Evolutionary conservation across 2,113 vertebrate genomes (phyloP), one percentile per base, ranked within the genome.

Genomic region (Blennius ocellaris): DNA sequence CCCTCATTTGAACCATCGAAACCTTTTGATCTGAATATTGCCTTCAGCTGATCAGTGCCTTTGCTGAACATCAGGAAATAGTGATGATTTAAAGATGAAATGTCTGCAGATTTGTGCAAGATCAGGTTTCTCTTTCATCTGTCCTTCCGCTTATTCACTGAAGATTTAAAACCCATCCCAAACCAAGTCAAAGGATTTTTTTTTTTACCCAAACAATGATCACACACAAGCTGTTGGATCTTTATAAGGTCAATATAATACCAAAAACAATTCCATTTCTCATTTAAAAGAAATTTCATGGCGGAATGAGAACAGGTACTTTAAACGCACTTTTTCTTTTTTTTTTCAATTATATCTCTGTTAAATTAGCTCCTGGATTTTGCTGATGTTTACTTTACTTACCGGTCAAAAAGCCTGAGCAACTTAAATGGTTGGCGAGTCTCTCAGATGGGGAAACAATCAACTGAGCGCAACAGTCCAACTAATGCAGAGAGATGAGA

Each of bases 401-500:
- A 30, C 21, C 4, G 21, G 21, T 30, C 21, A 30, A 30, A 30
- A 30, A 30, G 2, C 2, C 4, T 30, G 21, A 30, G 21, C 21
- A 4, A 30, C 21, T 30, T 30, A 30, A 30, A 30, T 4, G 21
- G 4, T 4, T 2, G 21, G 21, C 21, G 4, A 30, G 21, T 30
- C 21, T 54, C n/a, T 69, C 11, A 16, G 3, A 9, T 56, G 14
- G 55, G 12, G 53, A 69, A 74, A 67, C 50, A 16, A 36, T 58
- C 11, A 53, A 14, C 30, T 8, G 51, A 54, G 62, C 68, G 62
- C 15, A 0, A 30, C n/a, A 45, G n/a, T 12, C 17, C 44, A 8
- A 61, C 54, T 44, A 51, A 40, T 50, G 30, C 57, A 38, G 16
- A 47, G 30, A 39, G 57, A 30, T 47, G 44, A 73, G 61, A 73